Base-by-base conservation (phyloP, 2,888 invertebrate species). In the Polydesmus complanatus region DNA sequence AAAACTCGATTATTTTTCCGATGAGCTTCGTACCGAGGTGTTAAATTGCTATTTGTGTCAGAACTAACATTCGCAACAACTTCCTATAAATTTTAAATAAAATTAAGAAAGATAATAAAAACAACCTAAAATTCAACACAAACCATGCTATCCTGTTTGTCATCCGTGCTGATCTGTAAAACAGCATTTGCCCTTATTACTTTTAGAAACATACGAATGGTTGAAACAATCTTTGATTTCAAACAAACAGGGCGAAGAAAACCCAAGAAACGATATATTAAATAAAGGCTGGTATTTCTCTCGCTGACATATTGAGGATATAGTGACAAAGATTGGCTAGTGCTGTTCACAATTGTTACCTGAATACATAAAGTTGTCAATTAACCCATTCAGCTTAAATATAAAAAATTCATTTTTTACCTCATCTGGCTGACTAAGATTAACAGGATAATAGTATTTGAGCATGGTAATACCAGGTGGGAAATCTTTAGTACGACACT, bases 401-500 rank as follows among this genome's bases (percentile, higher is more conserved):
- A 14, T 8, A 8, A 37, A 37, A 37, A 14, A 37, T 37, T 14
- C n/a, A 19, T 64, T 49, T 70, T 68, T 68, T 66, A 79, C 92
- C 64, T 83, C 84, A 70, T 95, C 95, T 0, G 95, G 95, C 70
- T 91, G 88, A 27, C 84, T 83, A 72, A 83, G 83, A 73, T 95
- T 89, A 0, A 87, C 85, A 0, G 93, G 93, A 71, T 87, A 85
- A 67, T 87, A 83, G 73, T 93, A 94, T 68, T 88, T 84, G 25
- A 92, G 79, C 67, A 89, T 90, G 0, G 92, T 93, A 1, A 94
- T 78, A 0, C 94, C 95, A 0, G 94, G 91, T 25, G 91, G 79
- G 65, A 83, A 83, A 64, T 76, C 74, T 27, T 71, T 69, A 8
- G 65, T 62, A 26, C 88, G 83, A 70, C 94, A 94, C 70, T 88